These are phyloP conservation scores for Picus viridis DNA, from an alignment of 2,797 vertebrate species.

Conservation along the genomic window DNA sequence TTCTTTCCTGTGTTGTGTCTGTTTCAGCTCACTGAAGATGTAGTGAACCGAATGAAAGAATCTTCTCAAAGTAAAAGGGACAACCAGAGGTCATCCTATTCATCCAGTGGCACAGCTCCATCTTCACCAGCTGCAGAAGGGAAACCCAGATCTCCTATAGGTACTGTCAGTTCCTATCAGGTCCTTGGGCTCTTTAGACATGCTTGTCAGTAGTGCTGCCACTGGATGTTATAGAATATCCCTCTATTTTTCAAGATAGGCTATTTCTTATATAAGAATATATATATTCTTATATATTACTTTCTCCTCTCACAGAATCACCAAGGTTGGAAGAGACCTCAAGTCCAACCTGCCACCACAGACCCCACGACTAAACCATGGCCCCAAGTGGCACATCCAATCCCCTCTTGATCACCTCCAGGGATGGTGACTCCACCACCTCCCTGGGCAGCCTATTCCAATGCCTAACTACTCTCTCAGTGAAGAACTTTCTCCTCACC, in stretches of 20 bases:
- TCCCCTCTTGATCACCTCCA: too few relatives aligned
- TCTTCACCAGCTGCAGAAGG: not conserved
- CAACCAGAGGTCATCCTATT: not conserved
- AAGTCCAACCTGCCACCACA: too few relatives aligned
- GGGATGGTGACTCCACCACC: too few relatives aligned
- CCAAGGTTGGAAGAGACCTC: too few relatives aligned
- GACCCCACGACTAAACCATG: too few relatives aligned
- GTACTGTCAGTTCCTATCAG: not conserved
- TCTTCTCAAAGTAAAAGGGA: slow-evolving; percentile 47
- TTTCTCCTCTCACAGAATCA: not conserved
- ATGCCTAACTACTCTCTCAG: too few relatives aligned
- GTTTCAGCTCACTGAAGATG: slow-evolving; percentile 88
- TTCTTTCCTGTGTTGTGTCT: not conserved
- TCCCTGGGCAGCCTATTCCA: too few relatives aligned
- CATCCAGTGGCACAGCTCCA: not conserved
- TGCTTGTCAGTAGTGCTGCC: not conserved
- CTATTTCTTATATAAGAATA: too few relatives aligned
- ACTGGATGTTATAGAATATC: not conserved
- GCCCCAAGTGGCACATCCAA: too few relatives aligned
- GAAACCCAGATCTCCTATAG: slow-evolving; percentile 41
- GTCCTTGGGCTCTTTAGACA: not conserved
- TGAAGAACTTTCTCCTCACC: too few relatives aligned
- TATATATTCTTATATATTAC: not conserved
- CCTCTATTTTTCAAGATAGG: not conserved
- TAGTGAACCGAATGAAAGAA: slow-evolving; percentile 90